Evolutionary conservation across 2,797 vertebrate species (phyloP).

Genomic region (Channallabes apus): DNA sequence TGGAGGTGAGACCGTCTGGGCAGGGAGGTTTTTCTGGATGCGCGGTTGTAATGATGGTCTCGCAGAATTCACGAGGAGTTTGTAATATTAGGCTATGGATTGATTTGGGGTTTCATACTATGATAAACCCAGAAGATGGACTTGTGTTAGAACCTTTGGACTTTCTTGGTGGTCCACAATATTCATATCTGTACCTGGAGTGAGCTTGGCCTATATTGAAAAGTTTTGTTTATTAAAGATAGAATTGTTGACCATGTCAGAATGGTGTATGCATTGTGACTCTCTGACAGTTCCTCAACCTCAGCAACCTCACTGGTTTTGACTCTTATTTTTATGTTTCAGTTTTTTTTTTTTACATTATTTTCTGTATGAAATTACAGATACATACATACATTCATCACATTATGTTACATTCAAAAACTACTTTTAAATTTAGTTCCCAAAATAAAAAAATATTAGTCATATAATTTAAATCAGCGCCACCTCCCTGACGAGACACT

Average conservation of each 20-base stretch:
- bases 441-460: background rate
- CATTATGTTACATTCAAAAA: background rate
- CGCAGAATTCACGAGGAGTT: slow-evolving; percentile 73
- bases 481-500: background rate
- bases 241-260: background rate
- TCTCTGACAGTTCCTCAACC: background rate
- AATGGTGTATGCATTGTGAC: background rate
- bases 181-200: background rate
- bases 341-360: background rate
- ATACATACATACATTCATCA: background rate
- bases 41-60: slow-evolving; percentile 69
- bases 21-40: background rate
- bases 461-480: background rate
- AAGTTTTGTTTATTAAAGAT: background rate
- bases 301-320: background rate
- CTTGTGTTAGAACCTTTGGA: background rate
- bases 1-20: slow-evolving; percentile 18
- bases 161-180: background rate
- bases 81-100: slow-evolving; percentile 70
- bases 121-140: background rate
- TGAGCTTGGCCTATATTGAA: background rate
- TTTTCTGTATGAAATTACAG: background rate
- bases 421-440: background rate
- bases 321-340: no score
- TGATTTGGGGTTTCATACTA: slow-evolving; percentile 63